Evolutionary conservation across 2,797 vertebrate species (phyloP).

Genomic region (Danio jaintianensis): DNA sequence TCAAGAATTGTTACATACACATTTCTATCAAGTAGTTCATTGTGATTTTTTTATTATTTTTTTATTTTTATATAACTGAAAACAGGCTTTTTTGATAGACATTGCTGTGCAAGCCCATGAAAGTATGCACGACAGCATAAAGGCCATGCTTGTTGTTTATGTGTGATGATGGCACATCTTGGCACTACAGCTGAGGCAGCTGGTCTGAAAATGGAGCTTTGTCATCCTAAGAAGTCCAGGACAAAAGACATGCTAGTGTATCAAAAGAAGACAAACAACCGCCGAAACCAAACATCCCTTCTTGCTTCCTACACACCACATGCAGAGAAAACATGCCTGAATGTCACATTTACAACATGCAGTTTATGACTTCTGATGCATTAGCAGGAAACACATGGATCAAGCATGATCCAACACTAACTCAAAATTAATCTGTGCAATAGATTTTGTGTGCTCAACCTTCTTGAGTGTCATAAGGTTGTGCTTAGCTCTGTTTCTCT

Average conservation of each 20-base stretch:
- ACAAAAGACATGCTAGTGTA: slow-evolving; percentile 20
- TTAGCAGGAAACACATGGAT: not conserved
- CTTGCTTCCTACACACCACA: not conserved
- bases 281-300: slow-evolving; percentile 2
- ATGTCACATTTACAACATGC: not conserved
- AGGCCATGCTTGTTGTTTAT: slow-evolving; percentile 38
- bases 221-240: slow-evolving; percentile 33
- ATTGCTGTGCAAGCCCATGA: not conserved
- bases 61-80: not conserved
- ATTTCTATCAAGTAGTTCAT: not conserved
- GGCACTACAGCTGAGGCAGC: slow-evolving; percentile 56
- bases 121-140: slow-evolving; percentile 13
- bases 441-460: not conserved
- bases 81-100: not conserved
- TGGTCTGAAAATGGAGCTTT: slow-evolving; percentile 57
- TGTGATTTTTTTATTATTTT: not conserved
- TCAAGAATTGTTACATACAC: not conserved
- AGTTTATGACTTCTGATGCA: not conserved
- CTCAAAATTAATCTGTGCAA: slow-evolving; percentile 1
- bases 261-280: slow-evolving; percentile 24
- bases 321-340: slow-evolving; percentile 2
- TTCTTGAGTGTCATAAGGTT: not conserved
- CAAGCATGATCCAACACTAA: not conserved
- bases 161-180: slow-evolving; percentile 48
- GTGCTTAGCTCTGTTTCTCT: not conserved